Evolutionary conservation across 2,888 invertebrate genomes (phyloP), one percentile per base, ranked within the genome.

Genomic region (Drosophila helvetica): DNA sequence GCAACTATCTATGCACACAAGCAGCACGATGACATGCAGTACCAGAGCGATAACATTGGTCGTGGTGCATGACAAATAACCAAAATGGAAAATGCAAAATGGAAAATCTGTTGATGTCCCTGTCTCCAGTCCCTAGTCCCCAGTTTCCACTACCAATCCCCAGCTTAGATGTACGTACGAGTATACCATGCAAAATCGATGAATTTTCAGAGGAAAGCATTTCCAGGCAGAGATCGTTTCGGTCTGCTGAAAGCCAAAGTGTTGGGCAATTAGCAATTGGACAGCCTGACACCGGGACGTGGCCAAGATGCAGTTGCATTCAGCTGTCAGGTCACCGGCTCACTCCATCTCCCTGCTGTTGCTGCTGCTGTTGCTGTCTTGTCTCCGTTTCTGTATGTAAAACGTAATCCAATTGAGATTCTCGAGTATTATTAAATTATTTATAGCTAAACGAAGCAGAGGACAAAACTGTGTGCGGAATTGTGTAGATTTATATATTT

Each of bases 21-120:
- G 25, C 47, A 50, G 33, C 59, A 30, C 38, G 53, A 72, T 59
- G 74, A 73, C 66, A 50, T 50, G 65, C 46, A 43, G 51, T 12
- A 55, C 56, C 45, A 18, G 22, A n/a, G 33, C 45, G 71, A 70
- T 45, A 57, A 51, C 42, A 43, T 42, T 43, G 56, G 63, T 10
- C 19, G 51, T 27, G 33, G 67, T 73, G 75, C 83, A 87, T 81
- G 86, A 89, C 80, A 89, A 89, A 89, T 76, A 77, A 77, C 78
- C 80, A 72, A 78, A 87, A 87, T 38, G 38, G 38, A 38, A 38
- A n/a, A 87, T 38, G 38, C 15, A n/a, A 38, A n/a, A 68, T 82
- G 78, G 67, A 74, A 87, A 89, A 87, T 87, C 87, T 77, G 86
- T 80, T 89, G 86, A 82, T 80, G 86, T 69, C 75, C 65, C 71